Conservation (phyloP, 2,888 invertebrate species). For the Phaonia tiefii region DNA sequence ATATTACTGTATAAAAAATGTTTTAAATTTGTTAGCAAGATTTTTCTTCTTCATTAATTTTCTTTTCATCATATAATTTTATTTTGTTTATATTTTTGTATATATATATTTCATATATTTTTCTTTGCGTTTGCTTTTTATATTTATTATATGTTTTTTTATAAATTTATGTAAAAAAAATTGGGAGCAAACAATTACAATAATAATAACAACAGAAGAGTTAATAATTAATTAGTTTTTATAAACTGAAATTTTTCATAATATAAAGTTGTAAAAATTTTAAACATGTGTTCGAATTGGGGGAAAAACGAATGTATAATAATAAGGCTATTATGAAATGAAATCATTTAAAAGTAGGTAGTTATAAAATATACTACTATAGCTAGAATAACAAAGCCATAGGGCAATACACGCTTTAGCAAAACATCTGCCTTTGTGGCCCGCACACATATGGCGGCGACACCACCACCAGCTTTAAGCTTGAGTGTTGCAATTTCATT, state of each 20-base stretch:
- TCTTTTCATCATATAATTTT: constrained; percentile 12
- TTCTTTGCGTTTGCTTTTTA: constrained; percentile 27
- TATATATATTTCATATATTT: constrained; percentile 44
- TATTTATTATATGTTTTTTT: constrained; percentile 37
- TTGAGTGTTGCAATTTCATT: constrained; percentile 75
- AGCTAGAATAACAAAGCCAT: constrained; percentile 75
- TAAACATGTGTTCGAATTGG: no score
- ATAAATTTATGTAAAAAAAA: constrained; percentile 43
- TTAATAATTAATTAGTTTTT: constrained; percentile 24
- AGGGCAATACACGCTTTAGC: constrained; percentile 73
- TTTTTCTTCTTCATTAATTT: background rate
- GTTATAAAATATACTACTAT: constrained; percentile 76
- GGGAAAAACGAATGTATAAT: background rate
- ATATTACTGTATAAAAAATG: constrained; percentile 35
- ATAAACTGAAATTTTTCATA: constrained; percentile 43
- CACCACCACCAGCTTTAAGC: constrained; percentile 66
- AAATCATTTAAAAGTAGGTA: constrained; percentile 70
- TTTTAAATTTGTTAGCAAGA: constrained; percentile 28
- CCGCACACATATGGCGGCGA: background rate
- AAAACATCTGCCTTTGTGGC: constrained; percentile 63
- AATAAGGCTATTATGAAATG: constrained; percentile 15
- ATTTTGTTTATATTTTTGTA: constrained; percentile 44
- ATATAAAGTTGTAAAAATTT: constrained; percentile 24
- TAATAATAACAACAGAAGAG: constrained; percentile 36
- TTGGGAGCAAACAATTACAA: background rate